Evolutionary conservation across 2,797 vertebrate species (phyloP).

Genomic region (Botia almorhae): DNA sequence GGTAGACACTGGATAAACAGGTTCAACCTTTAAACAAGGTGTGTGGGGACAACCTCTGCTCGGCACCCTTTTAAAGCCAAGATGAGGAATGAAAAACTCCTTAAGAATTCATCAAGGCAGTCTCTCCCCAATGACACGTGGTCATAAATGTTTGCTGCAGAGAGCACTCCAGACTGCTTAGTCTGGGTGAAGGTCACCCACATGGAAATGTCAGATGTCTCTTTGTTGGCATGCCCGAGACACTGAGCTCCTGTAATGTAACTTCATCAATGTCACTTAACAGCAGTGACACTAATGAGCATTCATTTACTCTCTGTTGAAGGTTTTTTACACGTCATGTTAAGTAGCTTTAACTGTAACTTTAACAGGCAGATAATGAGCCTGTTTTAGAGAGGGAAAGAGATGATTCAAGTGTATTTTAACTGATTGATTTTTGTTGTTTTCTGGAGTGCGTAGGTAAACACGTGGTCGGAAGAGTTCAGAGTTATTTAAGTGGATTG

Average conservation of each 20-base stretch:
- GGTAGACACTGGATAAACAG: slow-evolving; percentile 31
- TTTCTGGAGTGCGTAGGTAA: slow-evolving; percentile 24
- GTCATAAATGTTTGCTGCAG: slow-evolving; percentile 28
- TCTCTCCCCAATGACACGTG: slow-evolving; percentile 33
- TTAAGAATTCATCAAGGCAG: slow-evolving; percentile 46
- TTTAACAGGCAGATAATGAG: slow-evolving; percentile 1
- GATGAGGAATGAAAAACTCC: slow-evolving; percentile 37
- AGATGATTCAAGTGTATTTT: slow-evolving; percentile 6
- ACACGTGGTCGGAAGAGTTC: not conserved
- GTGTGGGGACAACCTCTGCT: slow-evolving; percentile 30
- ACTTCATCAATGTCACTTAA: slow-evolving; percentile 39
- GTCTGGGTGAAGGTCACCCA: slow-evolving; percentile 47
- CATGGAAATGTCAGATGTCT: slow-evolving; percentile 43
- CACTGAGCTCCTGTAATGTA: slow-evolving; percentile 1
- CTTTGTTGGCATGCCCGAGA: slow-evolving; percentile 37
- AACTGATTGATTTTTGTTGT: slow-evolving; percentile 28
- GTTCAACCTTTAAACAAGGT: slow-evolving; percentile 40
- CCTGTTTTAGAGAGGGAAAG: not conserved
- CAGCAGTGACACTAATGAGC: slow-evolving; percentile 31
- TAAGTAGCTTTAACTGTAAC: slow-evolving; percentile 18
- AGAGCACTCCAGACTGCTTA: slow-evolving; percentile 41
- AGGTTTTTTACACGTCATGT: slow-evolving; percentile 11
- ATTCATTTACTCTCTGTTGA: slow-evolving; percentile 29
- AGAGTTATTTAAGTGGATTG: slow-evolving; percentile 8
- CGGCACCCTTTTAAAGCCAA: slow-evolving; percentile 31